A percentile compares a stretch with the other conserved stretches of the same genome.
Conservation (phyloP, 2,113 vertebrate genomes). For the Tachuris rubrigastra region DNA sequence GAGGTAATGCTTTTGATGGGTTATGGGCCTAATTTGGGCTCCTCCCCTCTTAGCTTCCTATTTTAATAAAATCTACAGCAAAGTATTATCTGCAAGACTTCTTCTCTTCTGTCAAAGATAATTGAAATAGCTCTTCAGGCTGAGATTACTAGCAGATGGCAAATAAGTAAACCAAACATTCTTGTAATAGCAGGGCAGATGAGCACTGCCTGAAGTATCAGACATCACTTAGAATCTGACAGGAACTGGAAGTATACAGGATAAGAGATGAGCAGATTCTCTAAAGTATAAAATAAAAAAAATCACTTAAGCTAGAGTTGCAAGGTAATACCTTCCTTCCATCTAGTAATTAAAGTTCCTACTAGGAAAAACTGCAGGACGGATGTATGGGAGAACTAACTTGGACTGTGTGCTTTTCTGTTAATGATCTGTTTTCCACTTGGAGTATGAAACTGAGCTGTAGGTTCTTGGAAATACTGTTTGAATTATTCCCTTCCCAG, state of each 20-base stretch:
- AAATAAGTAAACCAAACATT: not conserved
- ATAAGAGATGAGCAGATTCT: not conserved
- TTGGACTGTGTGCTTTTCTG: not conserved
- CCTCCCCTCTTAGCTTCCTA: not conserved
- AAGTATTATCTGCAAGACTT: not conserved
- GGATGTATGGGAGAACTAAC: not conserved
- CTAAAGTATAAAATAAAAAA: not conserved
- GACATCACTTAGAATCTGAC: not conserved
- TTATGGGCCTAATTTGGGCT: not conserved
- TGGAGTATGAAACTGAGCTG: not conserved
- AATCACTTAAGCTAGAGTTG: not conserved
- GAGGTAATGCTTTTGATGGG: not conserved
- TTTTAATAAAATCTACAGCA: not conserved
- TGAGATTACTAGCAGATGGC: not conserved
- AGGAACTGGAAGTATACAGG: not conserved
- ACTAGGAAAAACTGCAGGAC: not conserved
- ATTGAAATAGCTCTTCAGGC: not conserved
- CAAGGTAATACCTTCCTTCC: not conserved
- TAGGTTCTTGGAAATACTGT: not conserved
- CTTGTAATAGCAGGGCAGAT: not conserved
- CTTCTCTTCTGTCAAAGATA: not conserved
- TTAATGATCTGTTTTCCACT: not conserved
- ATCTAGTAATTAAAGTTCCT: not conserved
- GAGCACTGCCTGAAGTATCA: not conserved
- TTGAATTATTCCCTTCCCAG: not conserved